Evolutionary conservation across 2,888 invertebrate species (phyloP).

Genomic region (Argynnis bischoffii): DNA sequence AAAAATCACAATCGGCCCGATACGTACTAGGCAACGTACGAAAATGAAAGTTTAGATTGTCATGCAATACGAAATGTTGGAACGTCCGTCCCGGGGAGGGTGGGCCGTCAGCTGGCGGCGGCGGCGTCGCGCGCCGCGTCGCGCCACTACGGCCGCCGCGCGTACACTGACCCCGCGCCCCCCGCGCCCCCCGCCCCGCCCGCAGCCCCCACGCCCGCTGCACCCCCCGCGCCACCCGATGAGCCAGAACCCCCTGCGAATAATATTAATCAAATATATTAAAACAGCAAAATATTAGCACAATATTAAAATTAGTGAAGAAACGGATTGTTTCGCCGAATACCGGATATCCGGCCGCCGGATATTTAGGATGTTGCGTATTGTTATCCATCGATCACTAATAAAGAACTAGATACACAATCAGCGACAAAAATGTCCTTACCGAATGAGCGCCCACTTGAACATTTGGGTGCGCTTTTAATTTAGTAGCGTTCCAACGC

Average conservation of each 20-base stretch:
- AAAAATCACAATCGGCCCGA: conserved; percentile 6
- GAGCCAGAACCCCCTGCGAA: background rate
- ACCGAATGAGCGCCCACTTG: no score
- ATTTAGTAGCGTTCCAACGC: no score
- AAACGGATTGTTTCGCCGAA: no score
- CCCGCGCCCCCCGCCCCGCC: conserved; percentile 39
- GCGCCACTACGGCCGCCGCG: conserved; percentile 65
- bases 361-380: no score
- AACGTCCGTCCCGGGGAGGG: conserved; percentile 1
- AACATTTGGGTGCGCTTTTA: no score
- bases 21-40: conserved; percentile 2
- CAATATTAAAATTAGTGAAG: no score
- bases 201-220: background rate
- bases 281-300: background rate
- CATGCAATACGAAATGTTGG: background rate
- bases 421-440: no score
- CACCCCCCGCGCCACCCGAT: background rate
- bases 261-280: conserved; percentile 3
- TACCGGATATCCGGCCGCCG: no score
- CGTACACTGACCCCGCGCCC: conserved; percentile 40
- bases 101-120: conserved; percentile 40
- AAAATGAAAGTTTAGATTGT: conserved; percentile 1
- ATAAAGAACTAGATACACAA: no score
- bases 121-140: conserved; percentile 56
- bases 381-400: no score